These are phyloP conservation scores for Alfaro cultratus DNA, from an alignment of 2,797 vertebrate genomes.

Conservation along the genomic window DNA sequence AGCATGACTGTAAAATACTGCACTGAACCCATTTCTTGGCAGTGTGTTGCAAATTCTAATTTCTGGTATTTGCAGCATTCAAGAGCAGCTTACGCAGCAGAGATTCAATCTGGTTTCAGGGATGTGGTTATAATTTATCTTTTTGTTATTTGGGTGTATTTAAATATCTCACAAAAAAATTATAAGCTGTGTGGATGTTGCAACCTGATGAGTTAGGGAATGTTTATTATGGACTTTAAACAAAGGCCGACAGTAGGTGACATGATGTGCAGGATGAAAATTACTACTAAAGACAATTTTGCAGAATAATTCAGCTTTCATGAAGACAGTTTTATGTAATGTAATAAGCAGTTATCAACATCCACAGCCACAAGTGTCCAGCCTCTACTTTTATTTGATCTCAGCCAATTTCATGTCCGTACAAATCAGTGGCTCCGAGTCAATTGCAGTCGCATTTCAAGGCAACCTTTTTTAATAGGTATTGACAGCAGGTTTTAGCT, in stretches of 20 bases:
- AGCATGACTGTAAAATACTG: slow-evolving; percentile 27
- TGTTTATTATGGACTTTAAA: background rate
- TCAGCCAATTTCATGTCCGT: slow-evolving; percentile 39
- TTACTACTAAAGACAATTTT: background rate
- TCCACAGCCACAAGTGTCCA: background rate
- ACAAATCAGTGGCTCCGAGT: slow-evolving; percentile 49
- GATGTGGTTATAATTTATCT: background rate
- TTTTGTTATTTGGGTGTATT: slow-evolving; percentile 2
- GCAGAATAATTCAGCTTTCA: background rate
- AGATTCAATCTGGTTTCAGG: slow-evolving; percentile 14
- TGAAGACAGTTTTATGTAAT: background rate
- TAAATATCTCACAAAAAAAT: background rate
- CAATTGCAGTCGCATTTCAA: slow-evolving; percentile 46
- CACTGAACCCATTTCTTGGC: slow-evolving; percentile 12
- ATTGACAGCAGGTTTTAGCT: slow-evolving; percentile 73
- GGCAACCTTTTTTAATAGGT: slow-evolving; percentile 71
- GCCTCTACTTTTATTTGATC: slow-evolving; percentile 7
- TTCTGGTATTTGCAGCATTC: slow-evolving; percentile 42
- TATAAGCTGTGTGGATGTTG: background rate
- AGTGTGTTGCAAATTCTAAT: slow-evolving; percentile 40
- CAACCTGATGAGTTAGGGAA: background rate
- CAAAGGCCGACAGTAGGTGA: background rate
- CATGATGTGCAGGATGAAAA: background rate
- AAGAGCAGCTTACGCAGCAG: background rate
- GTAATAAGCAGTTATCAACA: background rate